Conservation (phyloP, 2,797 vertebrate genomes). For the Melanogrammus aeglefinus region DNA sequence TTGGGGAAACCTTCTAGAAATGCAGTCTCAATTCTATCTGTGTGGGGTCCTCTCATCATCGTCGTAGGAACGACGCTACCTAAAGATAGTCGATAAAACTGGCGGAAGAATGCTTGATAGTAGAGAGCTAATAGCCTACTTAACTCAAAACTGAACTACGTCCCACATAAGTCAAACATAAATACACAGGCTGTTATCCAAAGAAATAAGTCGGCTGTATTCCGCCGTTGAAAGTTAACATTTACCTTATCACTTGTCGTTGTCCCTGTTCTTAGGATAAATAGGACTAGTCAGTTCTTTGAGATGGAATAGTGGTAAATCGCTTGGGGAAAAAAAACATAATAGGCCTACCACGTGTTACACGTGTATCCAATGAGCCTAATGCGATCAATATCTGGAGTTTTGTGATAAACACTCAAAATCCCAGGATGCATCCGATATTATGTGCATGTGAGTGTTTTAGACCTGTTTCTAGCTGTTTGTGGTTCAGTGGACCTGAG, state of each 20-base stretch:
- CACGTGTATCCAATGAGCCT: background rate
- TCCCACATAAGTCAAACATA: no score
- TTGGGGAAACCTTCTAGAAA: no score
- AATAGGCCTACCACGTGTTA: background rate
- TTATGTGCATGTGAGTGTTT: constrained; percentile 6
- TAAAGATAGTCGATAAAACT: no score
- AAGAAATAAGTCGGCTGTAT: background rate
- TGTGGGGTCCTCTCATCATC: no score
- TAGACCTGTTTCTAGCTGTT: constrained; percentile 14
- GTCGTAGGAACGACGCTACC: no score
- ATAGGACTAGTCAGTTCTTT: background rate
- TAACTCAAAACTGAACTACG: background rate
- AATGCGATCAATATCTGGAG: background rate
- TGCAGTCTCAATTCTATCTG: no score
- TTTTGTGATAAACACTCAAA: background rate
- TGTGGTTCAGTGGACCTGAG: background rate
- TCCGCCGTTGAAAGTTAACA: background rate
- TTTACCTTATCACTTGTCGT: background rate
- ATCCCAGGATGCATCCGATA: constrained; percentile 21
- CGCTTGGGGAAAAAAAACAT: background rate
- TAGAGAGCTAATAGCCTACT: no score
- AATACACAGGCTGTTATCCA: no score
- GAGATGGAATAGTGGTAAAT: background rate
- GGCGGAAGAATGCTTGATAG: no score
- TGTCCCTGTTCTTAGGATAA: background rate